Evolutionary conservation across 2,888 invertebrate genomes (phyloP).

Genomic region (Agrilus biguttatus): DNA sequence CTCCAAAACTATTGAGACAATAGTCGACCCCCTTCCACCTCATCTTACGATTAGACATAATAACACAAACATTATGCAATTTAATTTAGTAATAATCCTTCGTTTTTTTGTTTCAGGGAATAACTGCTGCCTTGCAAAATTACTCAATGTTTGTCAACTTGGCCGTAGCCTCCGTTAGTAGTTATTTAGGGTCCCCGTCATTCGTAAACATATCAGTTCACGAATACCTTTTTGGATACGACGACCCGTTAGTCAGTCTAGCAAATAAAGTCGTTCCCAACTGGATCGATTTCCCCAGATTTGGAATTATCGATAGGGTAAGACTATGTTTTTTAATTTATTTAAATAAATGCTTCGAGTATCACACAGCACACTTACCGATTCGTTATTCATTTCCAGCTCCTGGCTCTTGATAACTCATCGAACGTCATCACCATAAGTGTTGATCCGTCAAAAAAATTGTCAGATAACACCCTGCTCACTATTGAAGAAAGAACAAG

Average conservation of each 20-base stretch:
- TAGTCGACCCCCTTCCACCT: too few relatives aligned
- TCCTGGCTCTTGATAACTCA: constrained; percentile 44
- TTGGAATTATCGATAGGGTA: constrained; percentile 72
- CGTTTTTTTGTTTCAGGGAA: constrained; percentile 32
- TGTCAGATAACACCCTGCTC: constrained; percentile 14
- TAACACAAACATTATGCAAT: too few relatives aligned
- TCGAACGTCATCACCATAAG: constrained; percentile 41
- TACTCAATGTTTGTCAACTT: constrained; percentile 42
- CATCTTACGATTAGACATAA: too few relatives aligned
- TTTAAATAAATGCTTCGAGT: too few relatives aligned
- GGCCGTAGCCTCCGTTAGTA: constrained; percentile 43
- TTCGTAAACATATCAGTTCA: constrained; percentile 49
- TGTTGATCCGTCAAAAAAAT: constrained; percentile 20
- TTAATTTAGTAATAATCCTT: too few relatives aligned
- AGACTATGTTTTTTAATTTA: constrained; percentile 23
- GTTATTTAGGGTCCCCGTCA: constrained; percentile 41
- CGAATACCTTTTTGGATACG: constrained; percentile 71
- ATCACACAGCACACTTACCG: too few relatives aligned
- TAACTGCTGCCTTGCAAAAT: constrained; percentile 38
- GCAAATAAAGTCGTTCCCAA: constrained; percentile 57
- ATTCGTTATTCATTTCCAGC: constrained; percentile 26
- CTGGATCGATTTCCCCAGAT: constrained; percentile 65
- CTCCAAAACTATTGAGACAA: too few relatives aligned
- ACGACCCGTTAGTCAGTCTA: constrained; percentile 54
- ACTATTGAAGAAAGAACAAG: constrained; percentile 18